phyloP scores from a whole-genome alignment of 2,113 vertebrate genomes.

The Megatriorchis doriae region DNA sequence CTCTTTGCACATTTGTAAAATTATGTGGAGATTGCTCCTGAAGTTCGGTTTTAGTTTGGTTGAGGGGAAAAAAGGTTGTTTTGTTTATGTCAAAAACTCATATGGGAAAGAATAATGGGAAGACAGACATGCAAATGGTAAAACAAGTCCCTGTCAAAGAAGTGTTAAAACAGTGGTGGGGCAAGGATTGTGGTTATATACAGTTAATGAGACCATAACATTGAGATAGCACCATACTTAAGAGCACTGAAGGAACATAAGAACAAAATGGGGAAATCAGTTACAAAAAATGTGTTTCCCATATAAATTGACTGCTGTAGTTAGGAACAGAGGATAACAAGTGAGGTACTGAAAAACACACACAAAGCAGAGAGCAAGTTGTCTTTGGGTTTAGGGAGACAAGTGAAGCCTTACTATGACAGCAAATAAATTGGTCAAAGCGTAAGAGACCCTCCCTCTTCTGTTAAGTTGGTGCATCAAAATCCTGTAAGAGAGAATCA shows the following conservation, averaged over 20 bases:
- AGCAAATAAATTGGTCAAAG: not conserved
- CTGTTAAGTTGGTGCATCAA: not conserved
- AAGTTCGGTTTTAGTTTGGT: not conserved
- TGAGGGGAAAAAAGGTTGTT: not conserved
- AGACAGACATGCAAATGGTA: not conserved
- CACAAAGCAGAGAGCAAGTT: not conserved
- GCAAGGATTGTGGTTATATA: not conserved
- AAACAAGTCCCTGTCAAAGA: not conserved
- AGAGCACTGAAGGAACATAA: not conserved
- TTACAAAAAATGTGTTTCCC: not conserved
- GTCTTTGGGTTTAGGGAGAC: not conserved
- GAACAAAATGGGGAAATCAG: not conserved
- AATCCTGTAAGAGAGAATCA: not conserved
- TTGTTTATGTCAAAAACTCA: not conserved
- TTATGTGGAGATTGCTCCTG: not conserved
- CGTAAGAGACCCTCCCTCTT: not conserved
- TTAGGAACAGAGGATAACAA: not conserved
- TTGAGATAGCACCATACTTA: not conserved
- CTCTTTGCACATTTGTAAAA: not conserved
- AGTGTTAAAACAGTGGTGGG: not conserved
- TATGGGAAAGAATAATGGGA: not conserved
- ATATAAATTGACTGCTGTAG: not conserved
- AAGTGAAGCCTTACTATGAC: not conserved
- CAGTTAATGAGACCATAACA: not conserved
- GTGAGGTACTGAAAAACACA: not conserved